Conservation (phyloP, 2,797 vertebrate species). For the Glossophaga mutica region DNA sequence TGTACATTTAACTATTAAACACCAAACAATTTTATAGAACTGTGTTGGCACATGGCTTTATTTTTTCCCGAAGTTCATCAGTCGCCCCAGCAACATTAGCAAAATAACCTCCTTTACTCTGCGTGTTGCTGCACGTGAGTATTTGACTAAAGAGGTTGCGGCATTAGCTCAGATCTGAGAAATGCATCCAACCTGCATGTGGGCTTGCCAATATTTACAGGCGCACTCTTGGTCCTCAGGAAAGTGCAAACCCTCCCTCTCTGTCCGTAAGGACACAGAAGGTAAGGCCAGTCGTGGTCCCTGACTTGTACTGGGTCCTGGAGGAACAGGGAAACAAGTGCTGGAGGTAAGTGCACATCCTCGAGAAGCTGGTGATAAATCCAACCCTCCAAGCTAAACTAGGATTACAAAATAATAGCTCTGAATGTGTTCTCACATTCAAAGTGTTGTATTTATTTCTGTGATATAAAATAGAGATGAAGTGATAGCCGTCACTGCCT, state of each 20-base stretch:
- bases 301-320: not conserved
- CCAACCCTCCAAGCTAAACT: not conserved
- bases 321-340: not conserved
- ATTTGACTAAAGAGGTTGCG: not conserved
- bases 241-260: not conserved
- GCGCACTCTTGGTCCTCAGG: not conserved
- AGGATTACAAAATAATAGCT: slow-evolving; percentile 35
- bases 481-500: not conserved
- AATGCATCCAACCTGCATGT: not conserved
- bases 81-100: too few relatives aligned
- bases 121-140: not conserved
- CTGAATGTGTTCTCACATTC: slow-evolving; percentile 49
- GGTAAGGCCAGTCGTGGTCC: not conserved
- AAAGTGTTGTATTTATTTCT: slow-evolving; percentile 45
- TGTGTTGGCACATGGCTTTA: too few relatives aligned
- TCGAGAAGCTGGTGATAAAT: not conserved
- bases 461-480: slow-evolving; percentile 57
- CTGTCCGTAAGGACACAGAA: not conserved
- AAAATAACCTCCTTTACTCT: not conserved
- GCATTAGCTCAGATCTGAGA: not conserved
- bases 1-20: too few relatives aligned
- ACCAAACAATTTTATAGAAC: too few relatives aligned
- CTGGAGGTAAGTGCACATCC: not conserved
- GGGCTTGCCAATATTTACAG: not conserved
- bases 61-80: too few relatives aligned